These are phyloP conservation scores for Atherix ibis DNA, from an alignment of 2,888 invertebrate genomes.

Conservation along the genomic window DNA sequence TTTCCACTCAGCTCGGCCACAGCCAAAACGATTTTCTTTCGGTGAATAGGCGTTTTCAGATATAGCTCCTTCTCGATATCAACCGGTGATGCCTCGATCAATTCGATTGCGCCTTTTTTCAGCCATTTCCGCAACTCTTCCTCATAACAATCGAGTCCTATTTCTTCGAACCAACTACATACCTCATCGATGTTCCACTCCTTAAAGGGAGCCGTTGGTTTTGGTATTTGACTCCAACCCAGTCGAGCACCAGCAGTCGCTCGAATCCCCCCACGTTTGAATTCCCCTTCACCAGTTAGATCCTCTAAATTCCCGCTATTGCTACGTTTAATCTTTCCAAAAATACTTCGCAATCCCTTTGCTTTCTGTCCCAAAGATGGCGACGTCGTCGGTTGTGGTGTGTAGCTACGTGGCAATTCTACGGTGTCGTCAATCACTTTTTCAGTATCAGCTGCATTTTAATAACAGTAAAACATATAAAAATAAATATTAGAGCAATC, in stretches of 20 bases:
- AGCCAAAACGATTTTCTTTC: constrained; percentile 77
- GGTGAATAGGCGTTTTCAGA: constrained; percentile 70
- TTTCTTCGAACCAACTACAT: constrained; percentile 61
- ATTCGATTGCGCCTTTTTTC: constrained; percentile 52
- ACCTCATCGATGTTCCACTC: constrained; percentile 70
- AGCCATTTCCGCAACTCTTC: constrained; percentile 53
- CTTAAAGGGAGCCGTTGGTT: constrained; percentile 47
- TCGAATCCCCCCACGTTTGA: constrained; percentile 52
- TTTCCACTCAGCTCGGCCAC: constrained; percentile 43
- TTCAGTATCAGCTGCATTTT: constrained; percentile 50
- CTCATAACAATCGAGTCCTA: constrained; percentile 56
- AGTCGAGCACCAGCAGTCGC: constrained; percentile 59
- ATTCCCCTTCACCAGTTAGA: constrained; percentile 41
- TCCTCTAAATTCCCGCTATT: constrained; percentile 54
- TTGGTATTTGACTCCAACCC: constrained; percentile 35
- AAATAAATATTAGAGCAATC: constrained; percentile 1
- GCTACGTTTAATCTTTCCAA: constrained; percentile 51
- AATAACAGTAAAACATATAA: too few species aligned
- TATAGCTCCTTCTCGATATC: constrained; percentile 82
- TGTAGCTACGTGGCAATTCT: constrained; percentile 25
- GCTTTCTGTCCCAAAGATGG: constrained; percentile 36
- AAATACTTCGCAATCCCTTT: constrained; percentile 47
- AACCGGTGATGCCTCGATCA: constrained; percentile 59
- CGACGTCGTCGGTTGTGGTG: constrained; percentile 34
- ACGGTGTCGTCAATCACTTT: constrained; percentile 35